Base-by-base conservation (phyloP, 2,888 invertebrate genomes). In the Pimpla rufipes region DNA sequence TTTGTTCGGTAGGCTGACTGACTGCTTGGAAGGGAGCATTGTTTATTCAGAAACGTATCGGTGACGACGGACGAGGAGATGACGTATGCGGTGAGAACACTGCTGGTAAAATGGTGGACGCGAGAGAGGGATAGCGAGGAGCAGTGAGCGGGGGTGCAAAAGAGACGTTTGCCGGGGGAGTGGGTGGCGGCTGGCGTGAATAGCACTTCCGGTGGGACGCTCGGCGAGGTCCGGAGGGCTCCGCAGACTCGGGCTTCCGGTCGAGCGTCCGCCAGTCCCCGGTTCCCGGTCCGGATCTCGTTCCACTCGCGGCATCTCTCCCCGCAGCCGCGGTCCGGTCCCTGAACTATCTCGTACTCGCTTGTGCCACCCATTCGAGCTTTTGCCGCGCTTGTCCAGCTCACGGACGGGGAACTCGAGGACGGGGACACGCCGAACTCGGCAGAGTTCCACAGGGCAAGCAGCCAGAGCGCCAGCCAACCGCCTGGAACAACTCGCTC, bases 201-300 rank as follows among this genome's bases (percentile, higher is more conserved):
- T 93, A 91, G 92, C 88, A 90, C 90, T 92, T 93, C 93, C 93
- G 93, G 92, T 92, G 91, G 91, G 90, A 91, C 91, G 91, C 89
- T 91, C 90, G 87, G 86, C 83, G 83, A 92, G 92, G 90, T 91
- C 91, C 91, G 90, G 90, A 89, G 90, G 90, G 91, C 88, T 92
- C 89, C 89, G 90, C 91, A 92, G 91, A 90, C 91, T 90, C 91
- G 91, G 89, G 92, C 91, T 93, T 94, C 94, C 93, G 93, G 93
- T 93, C 92, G 91, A 92, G 91, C 91, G 89, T 90, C 91, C 90
- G 87, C 87, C 86, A 88, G 88, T 90, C 88, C 88, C 89, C 90
- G 86, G 88, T 89, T 89, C 88, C 88, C 89, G 89, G 89, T 88
- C 90, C 90, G 90, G 90, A 90, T 89, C 89, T 88, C 87, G 85